Percentiles rank a stretch among this genome's conserved stretches.
Evolutionary conservation across 2,888 invertebrate genomes (phyloP).

Genomic region (Catocala nupta): DNA sequence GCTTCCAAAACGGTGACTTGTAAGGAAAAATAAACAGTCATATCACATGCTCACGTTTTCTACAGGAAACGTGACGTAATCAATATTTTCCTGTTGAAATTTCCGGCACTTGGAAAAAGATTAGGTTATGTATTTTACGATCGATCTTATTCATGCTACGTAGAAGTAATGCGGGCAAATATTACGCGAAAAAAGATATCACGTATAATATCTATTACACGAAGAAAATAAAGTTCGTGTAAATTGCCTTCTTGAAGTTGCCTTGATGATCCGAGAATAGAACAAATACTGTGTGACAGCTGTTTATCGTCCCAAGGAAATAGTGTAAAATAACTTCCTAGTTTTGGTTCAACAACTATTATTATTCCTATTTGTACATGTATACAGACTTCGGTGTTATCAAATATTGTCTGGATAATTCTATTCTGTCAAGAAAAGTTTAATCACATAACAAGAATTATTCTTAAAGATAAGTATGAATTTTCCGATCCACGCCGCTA

Average conservation of each 20-base stretch:
- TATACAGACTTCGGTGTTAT: too few species aligned
- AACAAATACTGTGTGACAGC: conserved; percentile 8
- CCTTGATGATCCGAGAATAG: conserved; percentile 17
- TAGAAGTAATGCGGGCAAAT: conserved; percentile 31
- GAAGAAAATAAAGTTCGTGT: conserved; percentile 14
- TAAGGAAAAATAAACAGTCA: conserved; percentile 41
- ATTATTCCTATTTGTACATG: too few species aligned
- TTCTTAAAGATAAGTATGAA: too few species aligned
- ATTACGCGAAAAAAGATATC: conserved; percentile 23
- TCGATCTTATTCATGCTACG: conserved; percentile 29
- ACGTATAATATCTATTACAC: conserved; percentile 30
- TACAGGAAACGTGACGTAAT: conserved; percentile 43
- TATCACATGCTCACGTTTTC: conserved; percentile 31
- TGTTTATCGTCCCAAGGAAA: conserved; percentile 5
- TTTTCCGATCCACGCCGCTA: too few species aligned
- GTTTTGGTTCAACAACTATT: too few species aligned
- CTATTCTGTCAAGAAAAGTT: too few species aligned
- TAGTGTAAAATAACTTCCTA: background rate
- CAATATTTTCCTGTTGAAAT: conserved; percentile 46
- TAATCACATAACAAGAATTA: too few species aligned
- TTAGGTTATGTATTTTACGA: conserved; percentile 48
- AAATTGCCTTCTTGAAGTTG: conserved; percentile 19
- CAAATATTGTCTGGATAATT: too few species aligned
- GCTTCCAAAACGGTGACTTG: conserved; percentile 21
- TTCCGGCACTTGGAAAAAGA: conserved; percentile 51